phyloP scores from a whole-genome alignment of 2,113 vertebrate genomes.

The Leucopternis melanops region DNA sequence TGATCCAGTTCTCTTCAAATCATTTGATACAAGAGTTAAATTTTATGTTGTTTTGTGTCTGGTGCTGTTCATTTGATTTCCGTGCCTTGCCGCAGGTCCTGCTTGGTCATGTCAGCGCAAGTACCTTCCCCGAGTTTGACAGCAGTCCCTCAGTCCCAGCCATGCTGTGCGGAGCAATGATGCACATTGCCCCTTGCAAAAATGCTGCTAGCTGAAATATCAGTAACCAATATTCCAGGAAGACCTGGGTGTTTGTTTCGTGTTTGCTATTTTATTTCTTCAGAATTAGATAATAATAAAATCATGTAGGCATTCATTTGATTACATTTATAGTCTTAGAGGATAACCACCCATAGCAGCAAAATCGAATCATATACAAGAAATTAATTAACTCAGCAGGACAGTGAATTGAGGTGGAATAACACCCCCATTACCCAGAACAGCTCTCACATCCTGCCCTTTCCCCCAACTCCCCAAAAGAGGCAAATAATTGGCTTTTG shows the following conservation, averaged over 20 bases:
- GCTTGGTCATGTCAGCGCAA: neutral
- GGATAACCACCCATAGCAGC: neutral
- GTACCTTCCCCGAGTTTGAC: neutral
- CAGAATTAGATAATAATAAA: neutral
- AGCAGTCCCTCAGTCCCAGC: neutral
- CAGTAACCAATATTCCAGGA: neutral
- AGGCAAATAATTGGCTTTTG: neutral
- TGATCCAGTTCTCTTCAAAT: neutral
- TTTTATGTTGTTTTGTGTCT: neutral
- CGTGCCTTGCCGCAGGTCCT: neutral
- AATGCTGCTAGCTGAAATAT: neutral
- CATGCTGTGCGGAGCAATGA: neutral
- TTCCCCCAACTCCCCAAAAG: neutral
- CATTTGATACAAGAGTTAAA: neutral
- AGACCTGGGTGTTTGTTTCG: neutral
- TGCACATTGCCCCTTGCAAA: neutral
- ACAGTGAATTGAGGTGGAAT: neutral
- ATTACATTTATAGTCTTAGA: neutral
- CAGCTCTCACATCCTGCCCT: neutral
- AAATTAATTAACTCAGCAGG: neutral
- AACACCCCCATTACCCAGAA: neutral
- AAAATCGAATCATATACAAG: neutral
- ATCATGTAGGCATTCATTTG: neutral
- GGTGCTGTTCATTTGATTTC: neutral
- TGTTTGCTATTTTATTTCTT: neutral